Conservation (phyloP, 2,113 vertebrate genomes). For the Eptesicus fuscus region DNA sequence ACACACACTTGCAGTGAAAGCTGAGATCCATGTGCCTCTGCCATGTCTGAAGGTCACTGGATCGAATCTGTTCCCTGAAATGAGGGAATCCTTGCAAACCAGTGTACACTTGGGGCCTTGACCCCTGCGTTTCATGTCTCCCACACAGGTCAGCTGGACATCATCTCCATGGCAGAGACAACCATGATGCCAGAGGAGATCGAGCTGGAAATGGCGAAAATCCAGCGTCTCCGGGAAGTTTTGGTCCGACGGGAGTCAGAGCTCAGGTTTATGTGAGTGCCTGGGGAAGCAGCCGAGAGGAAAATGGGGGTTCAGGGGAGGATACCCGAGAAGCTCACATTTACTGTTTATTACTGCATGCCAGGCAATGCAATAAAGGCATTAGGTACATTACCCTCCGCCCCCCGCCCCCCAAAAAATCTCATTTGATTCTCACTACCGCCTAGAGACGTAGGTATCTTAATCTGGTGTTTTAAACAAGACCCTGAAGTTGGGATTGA, state of each 20-base stretch:
- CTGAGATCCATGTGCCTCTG: neutral
- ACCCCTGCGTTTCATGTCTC: conserved; percentile 46
- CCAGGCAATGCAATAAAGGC: neutral
- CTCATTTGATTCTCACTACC: neutral
- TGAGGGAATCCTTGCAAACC: neutral
- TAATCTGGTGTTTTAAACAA: neutral
- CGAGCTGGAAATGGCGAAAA: conserved; percentile 96
- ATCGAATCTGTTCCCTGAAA: neutral
- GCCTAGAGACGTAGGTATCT: neutral
- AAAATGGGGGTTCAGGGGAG: neutral
- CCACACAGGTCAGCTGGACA: conserved; percentile 90
- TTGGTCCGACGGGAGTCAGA: conserved; percentile 97
- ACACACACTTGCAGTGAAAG: neutral
- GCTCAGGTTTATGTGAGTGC: conserved; percentile 98
- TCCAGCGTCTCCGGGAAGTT: conserved; percentile 96
- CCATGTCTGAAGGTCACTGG: rapidly evolving
- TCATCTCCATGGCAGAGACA: conserved; percentile 96
- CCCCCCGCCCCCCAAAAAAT: too few species aligned
- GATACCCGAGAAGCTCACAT: neutral
- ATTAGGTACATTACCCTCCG: too few species aligned
- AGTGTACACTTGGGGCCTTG: neutral
- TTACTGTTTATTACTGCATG: neutral
- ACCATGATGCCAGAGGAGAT: conserved; percentile 97
- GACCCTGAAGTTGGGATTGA: neutral
- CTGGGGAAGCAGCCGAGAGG: neutral